Base-by-base conservation (phyloP, 2,888 invertebrate genomes). In the Platycnemis pennipes region DNA sequence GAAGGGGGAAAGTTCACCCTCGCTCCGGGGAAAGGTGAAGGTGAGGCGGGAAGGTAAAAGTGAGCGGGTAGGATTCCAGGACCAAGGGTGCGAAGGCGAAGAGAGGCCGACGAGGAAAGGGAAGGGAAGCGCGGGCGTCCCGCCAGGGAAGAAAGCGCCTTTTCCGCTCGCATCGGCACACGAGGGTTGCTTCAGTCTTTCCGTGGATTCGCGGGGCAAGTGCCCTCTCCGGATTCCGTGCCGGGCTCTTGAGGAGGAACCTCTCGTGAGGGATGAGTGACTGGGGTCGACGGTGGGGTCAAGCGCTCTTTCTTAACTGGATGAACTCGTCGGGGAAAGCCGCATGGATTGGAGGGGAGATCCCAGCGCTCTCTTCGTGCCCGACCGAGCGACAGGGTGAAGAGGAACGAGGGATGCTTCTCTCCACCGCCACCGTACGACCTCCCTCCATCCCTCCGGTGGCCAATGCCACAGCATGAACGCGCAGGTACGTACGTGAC, bases 241-340 rank as follows among this genome's bases (percentile, higher is more conserved):
- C 56, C 56, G 22, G 56, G 56, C 19, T n/a, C 8, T 13, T 53
- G 53, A 13, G 16, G 19, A 19, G 53, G 63, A 63, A 26, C 5
- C 26, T 63, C 3, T 16, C 63, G 63, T 26, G 63, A 63, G 63
- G 63, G 63, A 26, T 63, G 63, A 63, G 26, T 63, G 63, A 63
- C 63, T 1, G 77, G 16, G 77, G 77, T 77, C 77, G 77, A 2
- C 77, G 77, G 63, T n/a, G n/a, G 69, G 77, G 63, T 77, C 37
- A 77, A 77, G 77, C 26, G 77, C 26, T 37, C 77, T 37, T 77
- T 26, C 77, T 77, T n/a, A 7, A 16, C 13, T n/a, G n/a, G 69
- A n/a, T 69, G 69, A 69, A 69, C 69, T 37, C 77, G 16, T 13
- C 31, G 77, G 77, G 77, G 77, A 77, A 77, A 77, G 77, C 77